Conservation (phyloP, 1,140 invertebrate species). For the Mamestra configurata region DNA sequence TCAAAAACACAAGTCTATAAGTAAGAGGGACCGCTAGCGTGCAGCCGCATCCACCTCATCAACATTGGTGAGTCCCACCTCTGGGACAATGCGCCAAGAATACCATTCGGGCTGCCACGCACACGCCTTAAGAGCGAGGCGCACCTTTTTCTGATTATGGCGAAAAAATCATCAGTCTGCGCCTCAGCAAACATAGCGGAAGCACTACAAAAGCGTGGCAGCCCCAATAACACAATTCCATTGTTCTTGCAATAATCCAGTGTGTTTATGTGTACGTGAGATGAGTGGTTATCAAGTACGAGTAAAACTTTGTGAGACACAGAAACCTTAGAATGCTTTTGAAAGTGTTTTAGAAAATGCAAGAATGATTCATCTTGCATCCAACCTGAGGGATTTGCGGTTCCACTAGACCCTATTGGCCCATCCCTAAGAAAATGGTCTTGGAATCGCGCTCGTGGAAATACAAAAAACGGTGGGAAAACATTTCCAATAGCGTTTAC, state of each 20-base stretch:
- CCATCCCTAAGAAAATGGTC: background rate
- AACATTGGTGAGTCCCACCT: too few relatives aligned
- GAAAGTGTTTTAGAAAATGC: background rate
- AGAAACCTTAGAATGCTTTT: background rate
- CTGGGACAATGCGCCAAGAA: too few relatives aligned
- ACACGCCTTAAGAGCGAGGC: too few relatives aligned
- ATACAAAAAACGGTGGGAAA: background rate
- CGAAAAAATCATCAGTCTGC: too few relatives aligned
- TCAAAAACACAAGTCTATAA: too few relatives aligned
- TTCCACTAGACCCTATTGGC: background rate
- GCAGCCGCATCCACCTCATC: too few relatives aligned
- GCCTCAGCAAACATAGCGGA: too few relatives aligned
- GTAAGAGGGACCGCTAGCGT: too few relatives aligned
- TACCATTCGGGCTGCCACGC: too few relatives aligned
- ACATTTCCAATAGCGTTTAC: conserved; percentile 13
- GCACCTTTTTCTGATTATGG: too few relatives aligned
- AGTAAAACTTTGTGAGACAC: background rate
- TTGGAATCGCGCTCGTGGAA: background rate
- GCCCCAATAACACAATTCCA: background rate
- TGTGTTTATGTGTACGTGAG: background rate
- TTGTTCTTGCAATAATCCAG: background rate
- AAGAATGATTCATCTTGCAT: conserved; percentile 10
- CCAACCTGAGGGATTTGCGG: conserved; percentile 1
- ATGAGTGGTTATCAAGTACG: background rate
- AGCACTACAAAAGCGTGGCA: too few relatives aligned